These are phyloP conservation scores for Parauchenoglanis punctatus DNA, from an alignment of 2,797 vertebrate species.

Conservation along the genomic window DNA sequence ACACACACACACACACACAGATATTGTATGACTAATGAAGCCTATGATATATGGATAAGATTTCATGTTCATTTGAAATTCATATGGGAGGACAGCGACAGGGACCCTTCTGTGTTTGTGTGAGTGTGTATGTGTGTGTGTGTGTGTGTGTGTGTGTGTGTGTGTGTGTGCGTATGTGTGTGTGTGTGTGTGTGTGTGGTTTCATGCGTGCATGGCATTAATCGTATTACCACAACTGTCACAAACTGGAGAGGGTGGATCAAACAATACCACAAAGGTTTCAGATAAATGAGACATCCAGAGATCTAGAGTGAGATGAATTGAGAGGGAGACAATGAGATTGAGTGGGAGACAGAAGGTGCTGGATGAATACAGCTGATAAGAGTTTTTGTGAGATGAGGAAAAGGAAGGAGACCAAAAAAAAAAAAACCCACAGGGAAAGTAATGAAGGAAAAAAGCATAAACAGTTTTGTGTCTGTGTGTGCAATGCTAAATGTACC, in stretches of 20 bases:
- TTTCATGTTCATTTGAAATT: constrained; percentile 44
- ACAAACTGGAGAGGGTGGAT: constrained; percentile 27
- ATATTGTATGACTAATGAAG: constrained; percentile 34
- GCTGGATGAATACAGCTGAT: not conserved
- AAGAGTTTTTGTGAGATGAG: constrained; percentile 5
- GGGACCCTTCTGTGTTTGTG: not conserved
- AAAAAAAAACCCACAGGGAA: constrained; percentile 15
- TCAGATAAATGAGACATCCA: constrained; percentile 48
- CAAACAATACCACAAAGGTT: constrained; percentile 44
- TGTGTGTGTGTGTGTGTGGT: constrained; percentile 7
- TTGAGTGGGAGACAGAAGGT: not conserved
- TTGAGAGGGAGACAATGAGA: not conserved
- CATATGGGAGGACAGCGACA: constrained; percentile 26
- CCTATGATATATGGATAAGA: constrained; percentile 41
- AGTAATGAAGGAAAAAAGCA: not conserved
- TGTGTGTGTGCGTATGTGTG: constrained; percentile 2
- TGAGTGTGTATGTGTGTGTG: constrained; percentile 6
- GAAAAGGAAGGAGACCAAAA: constrained; percentile 19
- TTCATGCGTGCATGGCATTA: constrained; percentile 7
- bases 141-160: not conserved
- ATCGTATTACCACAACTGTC: constrained; percentile 34
- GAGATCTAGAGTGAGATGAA: not conserved
- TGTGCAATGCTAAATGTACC: not conserved
- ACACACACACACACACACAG: constrained; percentile 36
- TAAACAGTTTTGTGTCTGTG: not conserved